These are phyloP conservation scores for Cylindroiulus punctatus DNA, from an alignment of 2,888 invertebrate genomes.

Conservation along the genomic window DNA sequence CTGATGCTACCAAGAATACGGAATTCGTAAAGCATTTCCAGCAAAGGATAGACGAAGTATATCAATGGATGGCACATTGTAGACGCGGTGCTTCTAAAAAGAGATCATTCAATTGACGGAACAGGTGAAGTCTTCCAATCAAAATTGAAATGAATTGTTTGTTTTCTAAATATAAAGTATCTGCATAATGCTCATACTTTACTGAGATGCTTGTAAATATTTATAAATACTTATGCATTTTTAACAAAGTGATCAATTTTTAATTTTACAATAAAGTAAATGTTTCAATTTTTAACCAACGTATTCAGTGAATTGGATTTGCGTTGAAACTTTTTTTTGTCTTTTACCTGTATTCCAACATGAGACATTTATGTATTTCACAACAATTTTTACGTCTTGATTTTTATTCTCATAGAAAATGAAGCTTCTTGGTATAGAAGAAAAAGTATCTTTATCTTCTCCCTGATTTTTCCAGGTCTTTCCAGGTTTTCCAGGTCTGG, in stretches of 20 bases:
- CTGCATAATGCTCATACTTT: background rate
- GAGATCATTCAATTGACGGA: background rate
- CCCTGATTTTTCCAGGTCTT: no score
- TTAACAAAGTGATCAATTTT: background rate
- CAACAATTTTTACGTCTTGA: no score
- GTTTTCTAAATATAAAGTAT: background rate
- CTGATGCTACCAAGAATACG: slow-evolving; percentile 56
- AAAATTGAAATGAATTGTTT: background rate
- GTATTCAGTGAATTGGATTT: no score
- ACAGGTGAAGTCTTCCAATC: background rate
- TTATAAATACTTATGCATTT: slow-evolving; percentile 10
- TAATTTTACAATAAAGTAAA: slow-evolving; percentile 23
- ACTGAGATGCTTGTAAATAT: background rate
- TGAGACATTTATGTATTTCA: no score
- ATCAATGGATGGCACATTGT: slow-evolving; percentile 60
- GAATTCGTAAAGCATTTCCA: slow-evolving; percentile 60
- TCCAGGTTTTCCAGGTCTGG: no score
- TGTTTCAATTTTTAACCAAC: background rate
- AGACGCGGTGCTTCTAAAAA: background rate
- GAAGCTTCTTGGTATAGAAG: no score
- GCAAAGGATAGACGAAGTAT: slow-evolving; percentile 61
- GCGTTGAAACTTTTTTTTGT: no score
- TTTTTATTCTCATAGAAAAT: no score
- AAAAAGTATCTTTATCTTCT: no score
- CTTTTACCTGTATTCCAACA: no score